phyloP scores from a whole-genome alignment of 2,888 invertebrate species.

The Dexiosoma caninum region DNA sequence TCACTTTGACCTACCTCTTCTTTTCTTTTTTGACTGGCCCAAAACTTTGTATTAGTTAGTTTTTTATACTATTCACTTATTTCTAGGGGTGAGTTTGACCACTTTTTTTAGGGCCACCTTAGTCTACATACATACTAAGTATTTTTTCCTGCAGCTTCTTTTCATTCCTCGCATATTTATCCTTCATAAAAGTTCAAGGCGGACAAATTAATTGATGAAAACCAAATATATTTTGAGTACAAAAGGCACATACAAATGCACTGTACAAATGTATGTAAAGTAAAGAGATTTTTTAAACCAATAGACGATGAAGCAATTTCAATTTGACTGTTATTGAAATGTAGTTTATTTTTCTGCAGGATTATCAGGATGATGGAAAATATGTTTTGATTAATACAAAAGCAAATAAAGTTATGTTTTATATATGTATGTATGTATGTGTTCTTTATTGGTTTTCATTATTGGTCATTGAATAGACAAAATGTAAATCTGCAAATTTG shows the following conservation, averaged over 20 bases:
- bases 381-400: slow-evolving; percentile 53
- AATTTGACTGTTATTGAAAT: slow-evolving; percentile 58
- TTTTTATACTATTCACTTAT: too few relatives aligned
- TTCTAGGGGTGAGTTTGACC: too few relatives aligned
- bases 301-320: slow-evolving; percentile 52
- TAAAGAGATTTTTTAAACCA: slow-evolving; percentile 36
- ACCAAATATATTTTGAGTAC: neutral
- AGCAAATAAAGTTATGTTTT: neutral
- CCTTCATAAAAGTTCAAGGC: neutral
- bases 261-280: neutral
- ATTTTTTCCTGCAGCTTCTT: neutral
- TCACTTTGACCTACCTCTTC: too few relatives aligned
- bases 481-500: neutral
- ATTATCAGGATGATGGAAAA: slow-evolving; percentile 53
- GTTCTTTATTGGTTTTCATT: slow-evolving; percentile 9
- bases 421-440: neutral
- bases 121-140: neutral
- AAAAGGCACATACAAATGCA: neutral
- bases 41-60: too few relatives aligned
- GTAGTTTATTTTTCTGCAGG: slow-evolving; percentile 40
- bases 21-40: too few relatives aligned
- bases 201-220: neutral
- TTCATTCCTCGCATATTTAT: neutral
- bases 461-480: slow-evolving; percentile 31
- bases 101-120: too few relatives aligned